Evolutionary conservation across 2,113 vertebrate genomes (phyloP), one percentile per base, ranked within the genome.

Genomic region (Origma solitaria): DNA sequence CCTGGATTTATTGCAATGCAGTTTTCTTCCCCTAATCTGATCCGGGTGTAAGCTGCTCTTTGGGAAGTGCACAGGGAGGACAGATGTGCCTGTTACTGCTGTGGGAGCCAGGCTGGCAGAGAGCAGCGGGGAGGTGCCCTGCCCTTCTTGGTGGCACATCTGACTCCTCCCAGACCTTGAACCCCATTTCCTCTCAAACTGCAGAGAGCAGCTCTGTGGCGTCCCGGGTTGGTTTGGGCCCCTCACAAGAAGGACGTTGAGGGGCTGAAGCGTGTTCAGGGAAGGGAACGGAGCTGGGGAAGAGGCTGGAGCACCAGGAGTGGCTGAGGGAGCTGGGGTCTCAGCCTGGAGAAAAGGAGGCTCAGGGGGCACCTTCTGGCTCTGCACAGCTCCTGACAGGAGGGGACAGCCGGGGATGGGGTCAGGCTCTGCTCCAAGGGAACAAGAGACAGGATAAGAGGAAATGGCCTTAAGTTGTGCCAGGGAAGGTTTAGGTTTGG

Each of bases 1-100:
- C 72, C 57, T 45, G 61, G 84, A 42, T 92, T 92, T 90, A 75
- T 80, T 68, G 81, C 94, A 85, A 73, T 73, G 88, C 68, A 89
- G 58, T 93, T 93, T 95, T 69, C 88, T 82, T 81, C 65, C 61
- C 71, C 54, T 96, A 77, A 96, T 90, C 89, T 19, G 42, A 66
- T 94, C 65, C 3, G 65, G 27, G 35, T 35, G 37, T 88, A 95
- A 97, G 82, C 85, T 87, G 92, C 85, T 95, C 92, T 91, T 95
- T 89, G 85, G 76, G 47, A 62, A 95, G 92, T 90, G 91, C 82
- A 64, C 0, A 8, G 72, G 62, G 64, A 82, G 78, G 88, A 71
- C 84, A 88, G 70, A 71, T 79, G 65, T 82, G 53, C 45, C 7
- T 50, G 51, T 62, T 69, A 7, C 68, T 40, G 49, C 31, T 49